Conservation (phyloP, 2,888 invertebrate genomes). For the Protodeltote pygarga region DNA sequence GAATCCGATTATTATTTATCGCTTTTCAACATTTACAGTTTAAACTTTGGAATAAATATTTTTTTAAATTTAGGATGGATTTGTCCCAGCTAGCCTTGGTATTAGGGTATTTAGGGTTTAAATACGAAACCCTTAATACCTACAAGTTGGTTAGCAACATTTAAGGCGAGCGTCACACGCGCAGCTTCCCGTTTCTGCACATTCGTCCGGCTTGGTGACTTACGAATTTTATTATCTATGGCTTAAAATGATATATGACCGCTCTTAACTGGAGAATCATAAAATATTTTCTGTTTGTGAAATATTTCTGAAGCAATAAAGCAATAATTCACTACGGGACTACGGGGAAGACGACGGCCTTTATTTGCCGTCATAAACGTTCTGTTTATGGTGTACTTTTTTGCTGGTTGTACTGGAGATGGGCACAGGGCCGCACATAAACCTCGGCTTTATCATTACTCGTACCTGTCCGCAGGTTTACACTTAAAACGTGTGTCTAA, state of each 20-base stretch:
- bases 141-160: constrained; percentile 11
- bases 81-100: no score
- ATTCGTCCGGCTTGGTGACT: constrained; percentile 82
- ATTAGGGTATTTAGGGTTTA: no score
- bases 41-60: no score
- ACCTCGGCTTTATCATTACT: constrained; percentile 73
- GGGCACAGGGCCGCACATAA: constrained; percentile 75
- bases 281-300: constrained; percentile 87
- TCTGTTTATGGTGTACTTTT: constrained; percentile 84
- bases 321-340: constrained; percentile 87
- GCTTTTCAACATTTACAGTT: no score
- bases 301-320: constrained; percentile 87
- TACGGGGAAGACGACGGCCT: constrained; percentile 84
- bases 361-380: constrained; percentile 86
- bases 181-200: constrained; percentile 60
- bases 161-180: constrained; percentile 47
- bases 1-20: no score
- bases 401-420: constrained; percentile 59
- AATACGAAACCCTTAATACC: no score
- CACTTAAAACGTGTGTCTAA: constrained; percentile 45
- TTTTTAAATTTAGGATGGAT: no score
- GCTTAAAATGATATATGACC: constrained; percentile 86
- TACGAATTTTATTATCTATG: constrained; percentile 86
- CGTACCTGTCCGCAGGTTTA: constrained; percentile 61
- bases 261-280: constrained; percentile 86